A percentile compares a stretch with the other conserved stretches of the same genome.
These are phyloP conservation scores for Kradibia gibbosae DNA, from an alignment of 1,140 invertebrate species.

Conservation along the genomic window DNA sequence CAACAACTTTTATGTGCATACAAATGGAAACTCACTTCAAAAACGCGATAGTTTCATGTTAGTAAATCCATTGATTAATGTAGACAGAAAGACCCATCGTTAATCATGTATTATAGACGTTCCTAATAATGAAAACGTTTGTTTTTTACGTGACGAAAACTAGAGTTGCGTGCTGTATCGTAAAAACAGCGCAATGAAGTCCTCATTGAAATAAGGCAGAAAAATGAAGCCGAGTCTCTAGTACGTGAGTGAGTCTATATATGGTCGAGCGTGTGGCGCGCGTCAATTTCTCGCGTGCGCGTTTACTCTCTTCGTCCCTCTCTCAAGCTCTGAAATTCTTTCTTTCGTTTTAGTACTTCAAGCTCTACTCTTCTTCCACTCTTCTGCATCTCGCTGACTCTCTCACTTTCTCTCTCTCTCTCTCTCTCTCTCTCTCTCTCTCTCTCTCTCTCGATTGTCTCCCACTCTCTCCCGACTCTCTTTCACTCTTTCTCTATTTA, in stretches of 20 bases:
- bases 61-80: not conserved
- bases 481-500: not conserved
- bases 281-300: slow-evolving; percentile 42
- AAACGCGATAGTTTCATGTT: slow-evolving; percentile 13
- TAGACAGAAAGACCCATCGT: slow-evolving; percentile 31
- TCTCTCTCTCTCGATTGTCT: not conserved
- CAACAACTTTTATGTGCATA: too few species aligned
- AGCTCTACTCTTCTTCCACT: too few species aligned
- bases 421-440: not conserved
- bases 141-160: slow-evolving; percentile 48
- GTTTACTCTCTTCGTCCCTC: not conserved
- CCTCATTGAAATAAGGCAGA: slow-evolving; percentile 45
- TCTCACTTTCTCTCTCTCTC: not conserved
- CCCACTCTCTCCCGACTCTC: not conserved
- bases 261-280: slow-evolving; percentile 14
- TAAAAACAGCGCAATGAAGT: slow-evolving; percentile 42
- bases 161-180: slow-evolving; percentile 33
- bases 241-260: not conserved
- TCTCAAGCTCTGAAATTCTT: not conserved
- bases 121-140: slow-evolving; percentile 45
- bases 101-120: slow-evolving; percentile 30
- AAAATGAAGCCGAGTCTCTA: slow-evolving; percentile 25
- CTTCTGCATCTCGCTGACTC: not conserved
- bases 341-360: not conserved
- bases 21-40: too few species aligned